A percentile compares a stretch with the other conserved stretches of the same genome.
Conservation (phyloP, 2,113 vertebrate species). For the Dasyprocta punctata region DNA sequence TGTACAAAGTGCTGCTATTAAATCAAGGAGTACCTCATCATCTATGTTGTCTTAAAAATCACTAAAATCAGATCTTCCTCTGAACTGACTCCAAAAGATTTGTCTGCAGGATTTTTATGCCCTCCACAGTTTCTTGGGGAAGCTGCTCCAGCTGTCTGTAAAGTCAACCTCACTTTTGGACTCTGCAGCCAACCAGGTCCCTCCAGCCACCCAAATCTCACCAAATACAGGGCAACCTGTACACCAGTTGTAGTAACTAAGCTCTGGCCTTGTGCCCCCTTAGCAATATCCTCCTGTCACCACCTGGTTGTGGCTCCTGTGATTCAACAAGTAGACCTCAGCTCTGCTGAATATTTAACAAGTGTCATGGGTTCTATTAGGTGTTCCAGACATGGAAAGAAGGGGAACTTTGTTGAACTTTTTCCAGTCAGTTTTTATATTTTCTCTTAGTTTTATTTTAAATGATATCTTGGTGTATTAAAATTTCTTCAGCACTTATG, state of each 20-base stretch:
- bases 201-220: not conserved
- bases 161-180: not conserved
- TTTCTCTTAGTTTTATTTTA: constrained; percentile 35
- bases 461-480: not conserved
- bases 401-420: not conserved
- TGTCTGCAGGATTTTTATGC: not conserved
- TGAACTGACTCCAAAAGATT: not conserved
- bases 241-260: not conserved
- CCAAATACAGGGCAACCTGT: not conserved
- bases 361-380: not conserved
- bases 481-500: not conserved
- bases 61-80: not conserved
- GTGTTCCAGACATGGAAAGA: not conserved
- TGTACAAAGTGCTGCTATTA: constrained; percentile 38
- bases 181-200: not conserved
- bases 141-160: not conserved
- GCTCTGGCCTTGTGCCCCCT: not conserved
- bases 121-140: not conserved
- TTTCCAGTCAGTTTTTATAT: not conserved
- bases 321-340: not conserved
- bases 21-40: not conserved
- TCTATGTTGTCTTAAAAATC: not conserved
- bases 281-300: not conserved
- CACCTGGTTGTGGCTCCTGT: not conserved
- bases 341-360: not conserved